Percentiles rank a stretch among this genome's conserved stretches.
Evolutionary conservation across 1,140 invertebrate genomes (phyloP).

Genomic region (Leptinotarsa defecta): DNA sequence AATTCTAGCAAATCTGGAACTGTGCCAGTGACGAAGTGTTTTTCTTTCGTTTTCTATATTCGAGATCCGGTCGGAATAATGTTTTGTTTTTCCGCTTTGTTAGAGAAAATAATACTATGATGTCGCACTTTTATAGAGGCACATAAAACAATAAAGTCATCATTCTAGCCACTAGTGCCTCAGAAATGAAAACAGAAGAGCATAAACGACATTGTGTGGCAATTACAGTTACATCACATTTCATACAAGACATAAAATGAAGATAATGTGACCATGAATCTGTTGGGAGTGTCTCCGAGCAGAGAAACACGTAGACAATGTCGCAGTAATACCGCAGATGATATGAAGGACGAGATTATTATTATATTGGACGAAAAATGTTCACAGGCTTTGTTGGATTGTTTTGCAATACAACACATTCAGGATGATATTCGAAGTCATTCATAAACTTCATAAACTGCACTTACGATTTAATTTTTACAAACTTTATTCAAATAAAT

Average conservation of each 20-base stretch:
- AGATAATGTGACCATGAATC: conserved; percentile 25
- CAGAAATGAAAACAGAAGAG: conserved; percentile 21
- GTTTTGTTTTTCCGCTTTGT: too few relatives aligned
- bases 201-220: conserved; percentile 24
- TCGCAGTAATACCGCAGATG: neutral
- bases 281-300: conserved; percentile 21
- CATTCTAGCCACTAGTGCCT: neutral
- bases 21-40: too few relatives aligned
- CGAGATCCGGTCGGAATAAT: too few relatives aligned
- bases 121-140: neutral
- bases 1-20: too few relatives aligned
- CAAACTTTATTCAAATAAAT: too few relatives aligned
- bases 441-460: too few relatives aligned
- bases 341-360: neutral
- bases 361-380: conserved; percentile 3
- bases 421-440: neutral
- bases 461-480: too few relatives aligned
- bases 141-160: conserved; percentile 17
- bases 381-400: neutral
- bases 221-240: conserved; percentile 26
- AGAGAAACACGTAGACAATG: conserved; percentile 16
- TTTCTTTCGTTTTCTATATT: too few relatives aligned
- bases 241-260: conserved; percentile 22
- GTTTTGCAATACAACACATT: neutral
- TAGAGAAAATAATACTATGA: too few relatives aligned